Percentiles rank a stretch among this genome's conserved stretches.
Conservation (phyloP, 2,888 invertebrate genomes). For the Girardia tigrina region DNA sequence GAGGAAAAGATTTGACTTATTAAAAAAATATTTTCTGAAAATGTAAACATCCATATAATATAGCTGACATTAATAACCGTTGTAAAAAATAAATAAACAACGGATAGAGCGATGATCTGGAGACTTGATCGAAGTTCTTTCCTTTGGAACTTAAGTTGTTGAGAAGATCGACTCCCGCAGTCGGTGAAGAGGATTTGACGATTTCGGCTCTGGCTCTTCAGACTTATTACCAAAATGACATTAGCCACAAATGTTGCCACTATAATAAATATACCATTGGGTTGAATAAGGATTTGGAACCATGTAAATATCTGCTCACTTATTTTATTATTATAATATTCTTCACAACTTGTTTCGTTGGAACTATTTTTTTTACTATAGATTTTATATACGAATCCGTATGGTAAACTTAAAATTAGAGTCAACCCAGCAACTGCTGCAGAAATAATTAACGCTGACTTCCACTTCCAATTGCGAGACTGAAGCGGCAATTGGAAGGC, state of each 20-base stretch:
- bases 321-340: background rate
- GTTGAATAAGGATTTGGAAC: background rate
- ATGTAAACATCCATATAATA: conserved; percentile 12
- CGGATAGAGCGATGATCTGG: background rate
- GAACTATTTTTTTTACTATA: background rate
- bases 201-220: background rate
- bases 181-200: background rate
- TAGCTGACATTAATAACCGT: background rate
- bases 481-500: background rate
- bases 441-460: background rate
- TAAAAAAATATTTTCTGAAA: background rate
- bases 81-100: background rate
- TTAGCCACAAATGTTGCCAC: background rate
- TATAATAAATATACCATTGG: background rate
- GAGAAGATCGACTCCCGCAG: background rate
- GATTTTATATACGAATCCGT: background rate
- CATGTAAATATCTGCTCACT: background rate
- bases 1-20: background rate
- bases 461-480: background rate
- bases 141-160: background rate
- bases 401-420: conserved; percentile 5
- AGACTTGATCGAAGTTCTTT: background rate
- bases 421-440: background rate
- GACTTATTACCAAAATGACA: background rate
- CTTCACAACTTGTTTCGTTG: background rate